Evolutionary conservation across 1,140 invertebrate genomes (phyloP).

Genomic region (Trichoplusia ni): DNA sequence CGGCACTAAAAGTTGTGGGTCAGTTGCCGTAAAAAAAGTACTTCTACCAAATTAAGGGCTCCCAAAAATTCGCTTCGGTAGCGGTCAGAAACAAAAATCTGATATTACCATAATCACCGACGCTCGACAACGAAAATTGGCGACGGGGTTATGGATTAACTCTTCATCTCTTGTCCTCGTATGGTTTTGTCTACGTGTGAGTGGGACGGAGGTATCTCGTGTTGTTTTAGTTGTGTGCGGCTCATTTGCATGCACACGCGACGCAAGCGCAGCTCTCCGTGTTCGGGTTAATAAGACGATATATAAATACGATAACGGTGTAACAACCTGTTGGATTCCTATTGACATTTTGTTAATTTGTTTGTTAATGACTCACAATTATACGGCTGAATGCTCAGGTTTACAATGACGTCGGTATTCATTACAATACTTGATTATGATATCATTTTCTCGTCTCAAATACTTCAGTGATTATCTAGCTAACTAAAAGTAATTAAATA

Average conservation of each 20-base stretch:
- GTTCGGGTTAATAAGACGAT: constrained; percentile 44
- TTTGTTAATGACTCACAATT: constrained; percentile 12
- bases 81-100: constrained; percentile 25
- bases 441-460: background rate
- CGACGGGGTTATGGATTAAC: background rate
- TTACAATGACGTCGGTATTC: no score
- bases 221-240: constrained; percentile 10
- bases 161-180: background rate
- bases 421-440: no score
- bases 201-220: constrained; percentile 12
- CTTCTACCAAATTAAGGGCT: constrained; percentile 28
- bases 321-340: constrained; percentile 31
- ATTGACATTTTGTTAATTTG: constrained; percentile 23
- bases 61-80: constrained; percentile 27
- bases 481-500: no score
- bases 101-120: constrained; percentile 23
- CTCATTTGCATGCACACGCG: constrained; percentile 43
- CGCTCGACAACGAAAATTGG: background rate
- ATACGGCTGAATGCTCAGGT: background rate
- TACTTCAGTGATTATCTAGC: background rate
- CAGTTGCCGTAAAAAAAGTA: constrained; percentile 9
- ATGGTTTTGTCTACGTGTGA: background rate
- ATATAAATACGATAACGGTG: constrained; percentile 47
- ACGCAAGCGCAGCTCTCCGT: constrained; percentile 38
- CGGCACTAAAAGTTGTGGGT: constrained; percentile 7